A percentile compares a stretch with the other conserved stretches of the same genome.
Conservation (phyloP, 2,113 vertebrate genomes). For the Echinops telfairi region DNA sequence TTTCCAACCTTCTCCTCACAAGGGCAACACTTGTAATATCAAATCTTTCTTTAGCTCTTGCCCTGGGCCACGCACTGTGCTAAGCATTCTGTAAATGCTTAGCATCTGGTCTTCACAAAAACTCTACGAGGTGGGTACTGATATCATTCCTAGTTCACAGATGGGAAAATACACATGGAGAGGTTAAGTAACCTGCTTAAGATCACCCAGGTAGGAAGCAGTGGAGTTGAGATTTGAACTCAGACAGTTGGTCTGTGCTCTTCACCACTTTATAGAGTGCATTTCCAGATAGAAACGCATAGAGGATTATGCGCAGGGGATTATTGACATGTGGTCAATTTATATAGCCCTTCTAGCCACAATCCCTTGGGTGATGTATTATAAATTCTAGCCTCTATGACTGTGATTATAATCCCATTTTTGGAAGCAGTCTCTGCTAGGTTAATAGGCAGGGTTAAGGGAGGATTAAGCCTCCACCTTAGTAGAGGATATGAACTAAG, state of each 20-base stretch:
- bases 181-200: neutral
- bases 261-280: neutral
- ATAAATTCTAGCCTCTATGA: too few relatives aligned
- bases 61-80: neutral
- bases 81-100: neutral
- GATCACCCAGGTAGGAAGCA: slow-evolving; percentile 1
- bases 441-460: too few relatives aligned
- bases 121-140: neutral
- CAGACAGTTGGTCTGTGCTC: neutral
- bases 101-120: neutral
- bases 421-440: too few relatives aligned
- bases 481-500: too few relatives aligned
- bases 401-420: too few relatives aligned
- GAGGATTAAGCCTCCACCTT: too few relatives aligned
- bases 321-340: too few relatives aligned
- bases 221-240: neutral
- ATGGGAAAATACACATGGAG: neutral
- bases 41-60: neutral
- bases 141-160: neutral
- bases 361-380: too few relatives aligned
- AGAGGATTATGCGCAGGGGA: neutral
- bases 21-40: neutral
- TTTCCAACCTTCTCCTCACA: slow-evolving; percentile 33
- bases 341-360: too few relatives aligned
- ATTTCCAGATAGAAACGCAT: neutral